phyloP scores from a whole-genome alignment of 2,888 invertebrate species.

The Mythimna impura region DNA sequence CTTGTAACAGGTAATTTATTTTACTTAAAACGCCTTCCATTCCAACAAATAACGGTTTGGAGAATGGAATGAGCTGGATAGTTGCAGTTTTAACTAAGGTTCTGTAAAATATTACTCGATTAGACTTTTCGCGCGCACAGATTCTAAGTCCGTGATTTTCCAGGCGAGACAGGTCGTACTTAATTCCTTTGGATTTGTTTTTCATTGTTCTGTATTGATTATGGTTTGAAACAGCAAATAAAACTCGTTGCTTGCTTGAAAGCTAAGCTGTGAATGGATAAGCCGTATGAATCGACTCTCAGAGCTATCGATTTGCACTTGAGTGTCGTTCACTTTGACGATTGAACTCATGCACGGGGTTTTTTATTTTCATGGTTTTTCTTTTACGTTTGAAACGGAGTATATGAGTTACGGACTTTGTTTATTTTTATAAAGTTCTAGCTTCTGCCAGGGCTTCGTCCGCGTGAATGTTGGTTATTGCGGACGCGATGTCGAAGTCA shows the following conservation, averaged over 20 bases:
- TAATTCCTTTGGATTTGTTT: constrained; percentile 19
- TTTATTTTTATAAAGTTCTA: neutral
- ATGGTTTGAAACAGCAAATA: constrained; percentile 14
- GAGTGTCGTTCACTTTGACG: constrained; percentile 31
- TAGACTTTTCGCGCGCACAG: constrained; percentile 65
- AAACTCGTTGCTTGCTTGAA: constrained; percentile 17
- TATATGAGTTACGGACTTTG: neutral
- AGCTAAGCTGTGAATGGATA: constrained; percentile 21
- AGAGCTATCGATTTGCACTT: constrained; percentile 34
- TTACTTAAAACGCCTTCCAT: constrained; percentile 78
- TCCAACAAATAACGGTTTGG: constrained; percentile 76
- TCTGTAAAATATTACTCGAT: constrained; percentile 68
- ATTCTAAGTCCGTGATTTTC: constrained; percentile 52
- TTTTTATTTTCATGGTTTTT: constrained; percentile 14
- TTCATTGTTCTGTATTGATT: constrained; percentile 10
- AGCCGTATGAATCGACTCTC: constrained; percentile 37
- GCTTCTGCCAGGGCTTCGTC: too few relatives aligned
- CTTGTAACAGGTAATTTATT: constrained; percentile 81
- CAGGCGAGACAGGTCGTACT: constrained; percentile 36
- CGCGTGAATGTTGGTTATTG: too few relatives aligned
- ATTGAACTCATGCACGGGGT: constrained; percentile 7
- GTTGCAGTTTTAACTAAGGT: constrained; percentile 70
- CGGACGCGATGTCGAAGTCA: too few relatives aligned
- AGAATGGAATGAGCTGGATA: constrained; percentile 67
- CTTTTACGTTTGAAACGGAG: neutral